A percentile compares a stretch with the other conserved stretches of the same genome.
These are phyloP conservation scores for Metallyticus violacea DNA, from an alignment of 2,888 invertebrate genomes.

Conservation along the genomic window DNA sequence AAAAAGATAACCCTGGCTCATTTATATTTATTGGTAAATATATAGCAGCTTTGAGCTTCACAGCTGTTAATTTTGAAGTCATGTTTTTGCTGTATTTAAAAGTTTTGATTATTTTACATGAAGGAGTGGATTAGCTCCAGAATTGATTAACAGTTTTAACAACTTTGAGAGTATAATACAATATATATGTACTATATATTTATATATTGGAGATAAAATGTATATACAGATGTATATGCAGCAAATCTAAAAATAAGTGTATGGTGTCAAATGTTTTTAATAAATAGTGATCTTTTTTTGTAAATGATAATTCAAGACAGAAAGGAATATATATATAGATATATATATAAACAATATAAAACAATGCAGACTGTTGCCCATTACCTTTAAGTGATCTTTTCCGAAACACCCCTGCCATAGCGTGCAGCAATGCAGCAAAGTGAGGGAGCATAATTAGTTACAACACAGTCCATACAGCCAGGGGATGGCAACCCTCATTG, in stretches of 20 bases:
- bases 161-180: conserved; percentile 20
- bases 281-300: conserved; percentile 21
- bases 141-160: conserved; percentile 20
- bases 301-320: conserved; percentile 33
- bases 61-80: not conserved
- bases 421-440: conserved; percentile 42
- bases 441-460: conserved; percentile 36
- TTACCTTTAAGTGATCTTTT: conserved; percentile 96
- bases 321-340: conserved; percentile 36
- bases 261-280: conserved; percentile 32
- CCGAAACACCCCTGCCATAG: conserved; percentile 81
- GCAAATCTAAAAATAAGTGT: conserved; percentile 28
- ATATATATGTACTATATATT: not conserved
- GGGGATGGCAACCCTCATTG: conserved; percentile 25
- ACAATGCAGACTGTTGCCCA: conserved; percentile 41
- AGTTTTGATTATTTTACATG: not conserved
- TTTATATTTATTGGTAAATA: not conserved
- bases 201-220: not conserved
- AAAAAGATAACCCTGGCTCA: not conserved
- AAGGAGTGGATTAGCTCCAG: not conserved
- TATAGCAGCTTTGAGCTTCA: not conserved
- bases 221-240: conserved; percentile 23
- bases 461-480: conserved; percentile 26
- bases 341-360: conserved; percentile 27
- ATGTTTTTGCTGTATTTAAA: not conserved